phyloP scores from a whole-genome alignment of 2,797 vertebrate species.

The Melanotaenia parkinsoni region DNA sequence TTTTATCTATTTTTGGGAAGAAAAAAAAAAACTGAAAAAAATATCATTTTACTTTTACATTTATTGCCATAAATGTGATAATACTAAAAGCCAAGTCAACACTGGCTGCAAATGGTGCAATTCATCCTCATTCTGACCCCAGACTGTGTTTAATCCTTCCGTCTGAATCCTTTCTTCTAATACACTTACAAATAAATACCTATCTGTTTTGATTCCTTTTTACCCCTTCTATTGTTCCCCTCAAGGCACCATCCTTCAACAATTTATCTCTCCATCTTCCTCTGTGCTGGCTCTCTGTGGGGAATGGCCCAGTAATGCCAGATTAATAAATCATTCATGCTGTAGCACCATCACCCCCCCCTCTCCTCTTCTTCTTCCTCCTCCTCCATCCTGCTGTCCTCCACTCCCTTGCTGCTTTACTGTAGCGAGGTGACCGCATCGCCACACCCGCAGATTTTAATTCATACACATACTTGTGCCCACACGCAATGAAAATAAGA shows the following conservation, averaged over 20 bases:
- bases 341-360: conserved; percentile 41
- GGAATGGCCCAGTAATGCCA: conserved; percentile 82
- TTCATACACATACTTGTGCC: conserved; percentile 13
- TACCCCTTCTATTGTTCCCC: conserved; percentile 38
- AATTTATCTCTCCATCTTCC: conserved; percentile 71
- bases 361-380: conserved; percentile 26
- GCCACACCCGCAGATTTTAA: conserved; percentile 57
- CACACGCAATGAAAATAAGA: conserved; percentile 24
- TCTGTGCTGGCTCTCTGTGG: conserved; percentile 62
- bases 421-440: conserved; percentile 62
- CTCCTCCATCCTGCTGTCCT: conserved; percentile 57
- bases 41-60: not conserved
- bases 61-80: not conserved
- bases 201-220: conserved; percentile 28
- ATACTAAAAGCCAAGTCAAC: not conserved
- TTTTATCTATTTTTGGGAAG: not conserved
- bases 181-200: conserved; percentile 37
- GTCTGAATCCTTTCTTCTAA: conserved; percentile 20
- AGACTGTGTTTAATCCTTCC: conserved; percentile 26
- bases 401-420: conserved; percentile 61
- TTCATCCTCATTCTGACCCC: conserved; percentile 56
- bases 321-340: conserved; percentile 86
- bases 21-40: not conserved
- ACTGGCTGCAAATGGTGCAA: not conserved
- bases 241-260: conserved; percentile 61